Percentiles rank a stretch among this genome's conserved stretches.
Conservation (phyloP, 2,113 vertebrate species). For the pig (Sus scrofa) region T2T-Sscrofa CM000816.6:17357001-17357500, state of each 20-base stretch:
- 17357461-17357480: background rate
- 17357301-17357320: background rate
- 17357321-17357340: background rate
- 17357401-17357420: background rate
- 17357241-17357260: background rate
- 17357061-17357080: background rate
- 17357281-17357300: background rate
- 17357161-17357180: background rate
- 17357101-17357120: background rate
- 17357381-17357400: background rate
- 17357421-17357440: background rate
- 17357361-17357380: background rate
- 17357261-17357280: background rate
- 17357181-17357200: no score
- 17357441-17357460: background rate
- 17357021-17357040: background rate
- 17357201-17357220: background rate
- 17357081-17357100: background rate
- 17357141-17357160: background rate
- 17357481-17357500: conserved; percentile 27
- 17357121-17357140: background rate
- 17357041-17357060: background rate
- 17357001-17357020: background rate
- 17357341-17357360: background rate
- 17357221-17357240: fast-evolving